Percentiles rank a stretch among this genome's conserved stretches.
phyloP scores from a whole-genome alignment of 1,140 invertebrate species.

The Drosophila nigrodunni region DNA sequence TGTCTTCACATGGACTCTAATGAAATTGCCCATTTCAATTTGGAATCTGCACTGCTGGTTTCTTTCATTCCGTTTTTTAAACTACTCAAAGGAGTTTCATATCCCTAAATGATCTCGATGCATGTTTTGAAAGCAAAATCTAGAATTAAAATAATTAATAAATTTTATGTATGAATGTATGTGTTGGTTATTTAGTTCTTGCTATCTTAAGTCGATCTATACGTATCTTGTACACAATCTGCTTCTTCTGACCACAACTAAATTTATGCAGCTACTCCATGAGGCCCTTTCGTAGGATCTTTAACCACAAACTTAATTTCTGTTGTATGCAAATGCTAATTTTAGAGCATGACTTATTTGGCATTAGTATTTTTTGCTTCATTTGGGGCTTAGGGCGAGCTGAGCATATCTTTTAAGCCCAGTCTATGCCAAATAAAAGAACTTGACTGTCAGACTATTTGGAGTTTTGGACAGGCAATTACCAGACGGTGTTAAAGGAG shows the following conservation, averaged over 20 bases:
- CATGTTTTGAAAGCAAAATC: no score
- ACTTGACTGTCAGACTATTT: neutral
- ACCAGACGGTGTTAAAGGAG: conserved; percentile 27
- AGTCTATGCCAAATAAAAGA: neutral
- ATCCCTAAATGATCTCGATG: no score
- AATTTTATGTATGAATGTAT: no score
- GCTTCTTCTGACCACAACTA: neutral
- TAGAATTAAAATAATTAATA: no score
- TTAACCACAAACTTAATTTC: conserved; percentile 10
- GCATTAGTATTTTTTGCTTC: neutral
- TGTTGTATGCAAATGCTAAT: conserved; percentile 19
- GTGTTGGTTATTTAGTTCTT: no score
- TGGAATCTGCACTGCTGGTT: no score
- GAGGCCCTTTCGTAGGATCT: neutral
- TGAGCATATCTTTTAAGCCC: neutral
- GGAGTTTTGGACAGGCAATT: conserved; percentile 62
- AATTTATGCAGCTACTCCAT: conserved; percentile 15
- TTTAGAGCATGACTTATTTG: neutral
- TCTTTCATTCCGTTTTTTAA: no score
- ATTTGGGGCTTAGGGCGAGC: neutral
- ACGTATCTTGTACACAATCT: neutral
- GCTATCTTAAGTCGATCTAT: no score
- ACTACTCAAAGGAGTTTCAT: no score
- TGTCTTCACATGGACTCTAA: no score
- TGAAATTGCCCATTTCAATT: no score